Evolutionary conservation across 53 echinoderm and acorn worm species (phyloP), one percentile per base, ranked within the genome.

Genomic region (Zoroaster sp.): DNA sequence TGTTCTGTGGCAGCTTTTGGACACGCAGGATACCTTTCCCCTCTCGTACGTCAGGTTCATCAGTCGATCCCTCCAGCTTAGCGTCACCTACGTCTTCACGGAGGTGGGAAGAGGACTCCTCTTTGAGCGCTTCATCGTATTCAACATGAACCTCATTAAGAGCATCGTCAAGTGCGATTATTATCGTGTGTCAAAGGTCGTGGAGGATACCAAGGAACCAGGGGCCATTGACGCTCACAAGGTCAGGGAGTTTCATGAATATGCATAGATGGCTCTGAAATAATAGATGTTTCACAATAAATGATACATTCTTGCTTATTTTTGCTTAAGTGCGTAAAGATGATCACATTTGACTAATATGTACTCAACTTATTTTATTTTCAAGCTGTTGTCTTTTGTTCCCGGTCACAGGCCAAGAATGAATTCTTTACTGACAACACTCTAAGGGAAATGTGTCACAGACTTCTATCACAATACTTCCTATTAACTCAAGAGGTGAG

Each of bases 61-160:
- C 83, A 75, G 77, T 66, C 92, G 83, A 13, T 90, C 95, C 31
- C 67, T 97, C 40, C 90, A 94, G 88, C 88, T 97, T 39, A 90
- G 94, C 46, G 89, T 90, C 35, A 88, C 95, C 32, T 97, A 92
- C 59, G 87, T 95, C 41, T 97, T 97, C 82, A 92, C 98, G 1
- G 95, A 95, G n/a, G 91, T 78, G 14, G 92, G 92, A 72, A 75
- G 89, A 34, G 87, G 75, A 17, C 73, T 95, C 21, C 77, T 94
- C 36, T 97, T 97, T 91, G 98, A 97, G 68, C 78, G 98, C 3
- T 93, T 96, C 69, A 95, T 91, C 20, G 95, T 97, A 4, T 91
- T 94, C 81, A 94, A 95, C 66, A 97, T 97, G 95, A 97, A 93
- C 55, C 94, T 97, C 25, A 93, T 95, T 86, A 95, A 97, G 83